Evolutionary conservation across 1,140 invertebrate genomes (phyloP).

Genomic region (Tetraneura akinire): DNA sequence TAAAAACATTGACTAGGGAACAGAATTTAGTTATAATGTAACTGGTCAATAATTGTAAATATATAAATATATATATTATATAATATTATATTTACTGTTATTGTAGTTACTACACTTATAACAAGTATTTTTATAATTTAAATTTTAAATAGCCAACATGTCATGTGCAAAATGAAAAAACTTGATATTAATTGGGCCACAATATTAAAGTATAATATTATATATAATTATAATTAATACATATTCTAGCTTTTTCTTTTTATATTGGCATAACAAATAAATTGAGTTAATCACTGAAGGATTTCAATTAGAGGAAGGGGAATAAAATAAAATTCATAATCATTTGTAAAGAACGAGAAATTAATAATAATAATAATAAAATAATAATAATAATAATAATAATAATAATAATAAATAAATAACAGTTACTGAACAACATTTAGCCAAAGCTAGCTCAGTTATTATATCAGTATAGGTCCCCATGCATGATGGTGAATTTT

Average conservation of each 20-base stretch:
- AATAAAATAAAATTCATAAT: constrained; percentile 17
- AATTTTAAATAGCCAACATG: constrained; percentile 1
- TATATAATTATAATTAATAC: constrained; percentile 36
- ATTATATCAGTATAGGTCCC: constrained; percentile 27
- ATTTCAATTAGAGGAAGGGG: constrained; percentile 41
- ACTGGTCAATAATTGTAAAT: background rate
- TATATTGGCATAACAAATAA: constrained; percentile 39
- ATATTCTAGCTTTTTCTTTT: constrained; percentile 22
- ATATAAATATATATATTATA: background rate
- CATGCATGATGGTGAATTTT: constrained; percentile 27
- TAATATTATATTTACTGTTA: constrained; percentile 5
- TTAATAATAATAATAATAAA: constrained; percentile 51
- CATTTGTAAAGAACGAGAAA: constrained; percentile 33
- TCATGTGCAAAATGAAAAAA: constrained; percentile 23
- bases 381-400: constrained; percentile 44
- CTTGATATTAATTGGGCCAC: constrained; percentile 16
- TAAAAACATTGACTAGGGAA: constrained; percentile 7
- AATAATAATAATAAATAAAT: constrained; percentile 51
- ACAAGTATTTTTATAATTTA: constrained; percentile 24
- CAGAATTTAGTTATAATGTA: constrained; percentile 22
- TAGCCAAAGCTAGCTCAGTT: constrained; percentile 38
- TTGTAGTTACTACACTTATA: background rate
- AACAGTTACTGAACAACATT: constrained; percentile 48
- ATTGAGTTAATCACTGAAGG: constrained; percentile 26
- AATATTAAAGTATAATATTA: constrained; percentile 35